Base-by-base conservation (phyloP, 30 jellyfish, hydroid and myxozoan genomes). In the Chrysaora quinquecirrha region DNA sequence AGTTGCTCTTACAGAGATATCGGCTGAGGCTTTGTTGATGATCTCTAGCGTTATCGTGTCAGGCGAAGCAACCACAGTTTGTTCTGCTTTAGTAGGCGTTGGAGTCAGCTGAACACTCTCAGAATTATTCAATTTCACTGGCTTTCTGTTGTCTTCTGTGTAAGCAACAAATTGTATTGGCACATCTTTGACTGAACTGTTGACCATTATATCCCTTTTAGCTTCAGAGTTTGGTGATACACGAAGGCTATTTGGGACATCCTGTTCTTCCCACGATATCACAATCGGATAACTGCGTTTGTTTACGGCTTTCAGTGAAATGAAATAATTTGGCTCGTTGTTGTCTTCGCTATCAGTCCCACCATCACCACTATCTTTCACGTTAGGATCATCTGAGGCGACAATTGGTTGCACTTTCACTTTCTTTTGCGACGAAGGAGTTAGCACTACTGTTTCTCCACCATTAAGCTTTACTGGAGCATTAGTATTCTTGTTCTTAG, bases 21-120 rank as follows among this genome's bases (percentile, higher is more conserved):
- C 78, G 20, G 76, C 62, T 18, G 90, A 66, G 18, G 82, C 90
- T 1, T 31, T 72, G 34, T 66, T 80, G 23, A 64, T 20, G 20
- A 80, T 66, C 34, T n/a, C 38, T 31, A 80, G 49, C 33, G 61
- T 80, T 23, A 10, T 27, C 25, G 54, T 16, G 31, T 75, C 22
- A n/a, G 31, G 54, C 0, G 75, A 74, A 23, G 86, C 86, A 50
- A 35, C 38, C 1, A 75, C 75, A 29, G 4, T 18, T 16, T 46
- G 7, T 27, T 63, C 30, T 28, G 62, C 54, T 52, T 10, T 30
- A 43, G 2, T 75, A 19, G 54, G 34, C 50, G 68, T 73, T 1
- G 90, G 83, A 30, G 35, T n/a, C 27, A 80, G 68, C 77, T 12
- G 54, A 0, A 80, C 19, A 31, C 58, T 43, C 58, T 43, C 58